Base-by-base conservation (phyloP, 2,888 invertebrate genomes). In the Phytoseiulus persimilis region DNA sequence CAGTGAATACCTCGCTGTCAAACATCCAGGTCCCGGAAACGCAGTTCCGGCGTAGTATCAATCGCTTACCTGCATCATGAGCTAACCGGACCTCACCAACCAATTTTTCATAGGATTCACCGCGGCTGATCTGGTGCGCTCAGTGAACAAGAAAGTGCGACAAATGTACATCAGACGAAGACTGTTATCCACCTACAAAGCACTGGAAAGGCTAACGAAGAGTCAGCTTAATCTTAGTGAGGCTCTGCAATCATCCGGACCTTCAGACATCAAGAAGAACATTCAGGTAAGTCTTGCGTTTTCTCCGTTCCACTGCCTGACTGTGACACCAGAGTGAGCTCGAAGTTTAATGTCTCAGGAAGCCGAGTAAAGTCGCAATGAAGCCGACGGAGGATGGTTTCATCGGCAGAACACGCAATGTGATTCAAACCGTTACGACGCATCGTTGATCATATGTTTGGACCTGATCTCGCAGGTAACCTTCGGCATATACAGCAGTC, bases 131-230 rank as follows among this genome's bases (percentile, higher is more conserved):
- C 94, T 95, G 83, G 95, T 95, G 65, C 94, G 94, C 90, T 96
- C 96, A 84, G 95, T 95, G 89, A 96, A 96, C 92, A 96, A 96
- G 92, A 96, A 96, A 94, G 95, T 95, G 91, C 94, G 96, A 0
- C 96, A 96, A 92, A 95, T 95, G 92, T 96, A 96, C 92, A 96
- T 96, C 90, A 94, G 95, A 91, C 94, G 96, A 90, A 94, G 96
- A 83, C 93, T 96, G 90, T 93, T 96, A 91, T 96, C 96, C 0
- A 96, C 96, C 0, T 96, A 96, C 93, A 94, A 95, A 91, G 96
- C 96, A 0, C 92, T 96, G 90, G 96, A 96, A 92, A 93, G 96
- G 84, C 94, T 96, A 92, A 96, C 96, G 0, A 96, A 96, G 92
- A 96, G 96, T n/a, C 96, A 96, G 92, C 96, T 96, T 92, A 96